These are phyloP conservation scores for Synodontis membranacea DNA, from an alignment of 2,113 vertebrate genomes.

Conservation along the genomic window DNA sequence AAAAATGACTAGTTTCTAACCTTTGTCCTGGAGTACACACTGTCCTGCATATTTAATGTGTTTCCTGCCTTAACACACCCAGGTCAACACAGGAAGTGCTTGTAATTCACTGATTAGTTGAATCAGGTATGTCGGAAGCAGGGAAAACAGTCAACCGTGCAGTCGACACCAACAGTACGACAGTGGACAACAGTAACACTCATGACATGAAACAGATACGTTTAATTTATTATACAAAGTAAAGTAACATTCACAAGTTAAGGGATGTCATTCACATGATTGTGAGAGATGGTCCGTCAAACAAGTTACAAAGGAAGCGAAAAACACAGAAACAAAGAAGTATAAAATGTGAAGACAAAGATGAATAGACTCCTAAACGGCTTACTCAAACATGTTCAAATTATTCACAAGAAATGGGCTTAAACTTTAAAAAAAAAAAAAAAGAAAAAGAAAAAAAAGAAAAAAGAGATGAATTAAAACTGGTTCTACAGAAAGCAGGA, in stretches of 20 bases:
- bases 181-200: neutral
- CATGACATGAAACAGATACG: conserved; percentile 44
- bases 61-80: neutral
- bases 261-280: conserved; percentile 60
- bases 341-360: conserved; percentile 46
- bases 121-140: neutral
- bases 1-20: neutral
- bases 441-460: neutral
- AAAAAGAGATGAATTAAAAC: conserved; percentile 27
- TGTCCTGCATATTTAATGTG: neutral
- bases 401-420: conserved; percentile 20
- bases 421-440: conserved; percentile 12
- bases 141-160: neutral
- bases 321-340: conserved; percentile 42
- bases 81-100: neutral
- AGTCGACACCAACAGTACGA: neutral
- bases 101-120: neutral
- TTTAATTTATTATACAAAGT: conserved; percentile 67
- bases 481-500: conserved; percentile 20
- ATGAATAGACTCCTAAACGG: conserved; percentile 20
- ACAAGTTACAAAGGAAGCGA: conserved; percentile 50
- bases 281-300: conserved; percentile 58
- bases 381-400: conserved; percentile 13
- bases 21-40: neutral
- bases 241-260: conserved; percentile 66